phyloP scores from a whole-genome alignment of 2,888 invertebrate genomes.

The Myathropa florea region DNA sequence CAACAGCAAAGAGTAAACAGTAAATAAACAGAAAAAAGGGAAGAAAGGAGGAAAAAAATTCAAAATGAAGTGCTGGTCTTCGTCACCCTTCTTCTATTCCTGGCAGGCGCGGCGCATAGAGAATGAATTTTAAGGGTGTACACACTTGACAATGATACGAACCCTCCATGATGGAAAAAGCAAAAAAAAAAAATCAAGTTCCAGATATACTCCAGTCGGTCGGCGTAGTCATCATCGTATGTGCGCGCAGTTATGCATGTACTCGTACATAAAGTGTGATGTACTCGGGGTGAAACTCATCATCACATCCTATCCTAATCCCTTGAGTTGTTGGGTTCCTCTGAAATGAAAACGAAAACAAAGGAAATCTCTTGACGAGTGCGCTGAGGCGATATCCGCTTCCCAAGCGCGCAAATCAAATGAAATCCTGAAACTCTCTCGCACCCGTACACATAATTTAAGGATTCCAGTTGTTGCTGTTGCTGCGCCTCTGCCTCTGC shows the following conservation, averaged over 20 bases:
- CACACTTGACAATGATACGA: slow-evolving; percentile 65
- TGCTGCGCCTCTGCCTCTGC: background rate
- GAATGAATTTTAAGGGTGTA: slow-evolving; percentile 59
- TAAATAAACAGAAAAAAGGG: background rate
- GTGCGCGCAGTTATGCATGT: too few species aligned
- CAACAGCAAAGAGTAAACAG: background rate
- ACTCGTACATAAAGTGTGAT: slow-evolving; percentile 60
- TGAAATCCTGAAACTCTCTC: slow-evolving; percentile 32
- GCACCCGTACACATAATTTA: background rate
- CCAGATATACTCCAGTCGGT: slow-evolving; percentile 8
- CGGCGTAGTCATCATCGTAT: too few species aligned
- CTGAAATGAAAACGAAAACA: slow-evolving; percentile 67
- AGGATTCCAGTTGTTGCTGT: background rate
- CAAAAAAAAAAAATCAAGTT: slow-evolving; percentile 23
- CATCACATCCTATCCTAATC: slow-evolving; percentile 59
- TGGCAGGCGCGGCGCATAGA: slow-evolving; percentile 30
- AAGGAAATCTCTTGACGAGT: slow-evolving; percentile 59
- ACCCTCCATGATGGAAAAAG: slow-evolving; percentile 50
- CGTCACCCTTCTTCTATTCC: slow-evolving; percentile 50
- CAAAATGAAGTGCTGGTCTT: slow-evolving; percentile 66
- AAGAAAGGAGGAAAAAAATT: slow-evolving; percentile 13
- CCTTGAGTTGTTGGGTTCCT: slow-evolving; percentile 46
- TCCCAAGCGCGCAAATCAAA: slow-evolving; percentile 63
- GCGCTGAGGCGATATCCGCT: slow-evolving; percentile 59
- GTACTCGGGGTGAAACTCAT: slow-evolving; percentile 67